Evolutionary conservation across 2,888 invertebrate species (phyloP), one percentile per base, ranked within the genome.

Genomic region (Oeneis ivallda): DNA sequence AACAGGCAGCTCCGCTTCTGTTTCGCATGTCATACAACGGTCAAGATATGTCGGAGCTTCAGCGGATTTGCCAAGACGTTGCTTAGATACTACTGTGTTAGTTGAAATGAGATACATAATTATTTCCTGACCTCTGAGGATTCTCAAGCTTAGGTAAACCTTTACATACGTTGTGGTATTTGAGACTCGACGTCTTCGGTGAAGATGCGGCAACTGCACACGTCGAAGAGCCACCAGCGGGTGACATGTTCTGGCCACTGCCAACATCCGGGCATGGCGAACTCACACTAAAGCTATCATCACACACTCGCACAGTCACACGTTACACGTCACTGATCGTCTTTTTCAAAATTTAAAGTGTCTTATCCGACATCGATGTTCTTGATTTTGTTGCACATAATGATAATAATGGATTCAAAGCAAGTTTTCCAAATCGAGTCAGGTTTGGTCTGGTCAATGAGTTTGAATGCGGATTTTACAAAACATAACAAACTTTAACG

Each of bases 171-270:
- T 75, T 82, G 83, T 11, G 92, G 91, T 80, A 91, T 86, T 74
- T 89, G 92, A 50, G 91, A 87, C 64, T 90, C 92, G 60, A 85
- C 75, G 72, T 78, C 81, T 69, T 86, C 92, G 68, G 84, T 86
- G 79, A 87, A 93, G 74, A 89, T 76, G 39, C 91, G 79, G 68
- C 93, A 92, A 76, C 93, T 93, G 92, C 94, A 94, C 79, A 93
- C 87, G 79, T 93, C 94, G 77, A 94, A 85, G 79, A 94, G 89
- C 94, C 94, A 94, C 94, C 94, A 94, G 71, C 94, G 93, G 76
- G 94, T 93, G 86, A 94, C 93, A 80, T 88, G 93, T 73, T 92
- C 89, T 69, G 91, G 89, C 75, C 91, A 80, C 75, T 92, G 89
- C 91, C 91, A 91, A 77, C 91, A 92, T 65, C 90, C 90, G 65